Percentiles rank a stretch among this genome's conserved stretches.
phyloP scores from a whole-genome alignment of 2,113 vertebrate genomes.

The Catharus fuscescens region DNA sequence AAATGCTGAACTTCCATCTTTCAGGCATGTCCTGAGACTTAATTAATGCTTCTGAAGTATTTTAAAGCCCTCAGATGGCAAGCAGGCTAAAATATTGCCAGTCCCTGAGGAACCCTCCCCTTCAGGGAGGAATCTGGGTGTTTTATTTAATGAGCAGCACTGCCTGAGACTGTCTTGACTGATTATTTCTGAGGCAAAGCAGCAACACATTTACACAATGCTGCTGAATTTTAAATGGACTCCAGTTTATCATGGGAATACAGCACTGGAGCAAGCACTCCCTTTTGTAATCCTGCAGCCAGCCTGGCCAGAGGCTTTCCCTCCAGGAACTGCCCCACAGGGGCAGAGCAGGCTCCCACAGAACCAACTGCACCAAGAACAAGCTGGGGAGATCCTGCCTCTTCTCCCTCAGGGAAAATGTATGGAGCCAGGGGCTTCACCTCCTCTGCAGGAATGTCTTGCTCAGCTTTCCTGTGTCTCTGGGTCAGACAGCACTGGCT shows the following conservation, averaged over 20 bases:
- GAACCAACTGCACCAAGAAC: accelerated
- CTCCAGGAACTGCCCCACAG: background rate
- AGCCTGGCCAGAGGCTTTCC: background rate
- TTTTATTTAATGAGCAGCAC: background rate
- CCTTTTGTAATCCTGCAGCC: background rate
- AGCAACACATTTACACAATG: background rate
- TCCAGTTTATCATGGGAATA: background rate
- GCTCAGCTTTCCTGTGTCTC: background rate
- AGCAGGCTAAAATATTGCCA: background rate
- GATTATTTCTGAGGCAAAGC: background rate
- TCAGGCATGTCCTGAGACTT: background rate
- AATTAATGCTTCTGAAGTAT: background rate
- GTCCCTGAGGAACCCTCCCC: background rate
- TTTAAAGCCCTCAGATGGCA: background rate
- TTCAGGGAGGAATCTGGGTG: background rate
- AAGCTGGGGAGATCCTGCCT: background rate
- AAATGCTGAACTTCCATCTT: background rate
- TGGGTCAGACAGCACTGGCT: background rate
- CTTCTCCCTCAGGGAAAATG: background rate
- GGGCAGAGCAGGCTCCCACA: too few species aligned
- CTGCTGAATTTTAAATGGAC: background rate
- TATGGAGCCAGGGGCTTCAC: background rate
- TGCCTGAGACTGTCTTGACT: background rate
- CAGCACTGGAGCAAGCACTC: background rate
- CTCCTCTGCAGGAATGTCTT: background rate